phyloP scores from a whole-genome alignment of 92 coral and sea anemone species.

The Siderastrea siderea region DNA sequence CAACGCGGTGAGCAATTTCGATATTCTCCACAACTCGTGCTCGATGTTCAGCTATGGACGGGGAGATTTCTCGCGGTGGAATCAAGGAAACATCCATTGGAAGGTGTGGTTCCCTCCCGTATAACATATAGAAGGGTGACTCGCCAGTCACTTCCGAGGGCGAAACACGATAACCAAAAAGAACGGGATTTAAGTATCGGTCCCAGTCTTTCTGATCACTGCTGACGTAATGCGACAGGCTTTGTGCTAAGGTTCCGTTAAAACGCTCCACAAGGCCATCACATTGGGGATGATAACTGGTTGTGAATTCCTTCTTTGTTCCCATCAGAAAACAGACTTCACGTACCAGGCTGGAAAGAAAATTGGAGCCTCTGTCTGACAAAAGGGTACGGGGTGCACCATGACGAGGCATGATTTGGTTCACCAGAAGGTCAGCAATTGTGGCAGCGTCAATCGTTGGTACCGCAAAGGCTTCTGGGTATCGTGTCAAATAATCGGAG shows the following conservation, averaged over 20 bases:
- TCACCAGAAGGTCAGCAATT: slow-evolving; percentile 35
- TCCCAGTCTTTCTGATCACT: no score
- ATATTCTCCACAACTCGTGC: slow-evolving; percentile 53
- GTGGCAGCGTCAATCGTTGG: slow-evolving; percentile 50
- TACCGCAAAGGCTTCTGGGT: slow-evolving; percentile 66
- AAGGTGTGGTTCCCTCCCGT: neutral
- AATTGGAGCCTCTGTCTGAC: slow-evolving; percentile 55
- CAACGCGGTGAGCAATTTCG: slow-evolving; percentile 50
- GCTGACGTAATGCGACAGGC: no score
- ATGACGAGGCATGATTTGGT: slow-evolving; percentile 48
- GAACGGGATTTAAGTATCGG: no score
- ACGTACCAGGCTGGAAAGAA: slow-evolving; percentile 32
- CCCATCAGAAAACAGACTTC: slow-evolving; percentile 52
- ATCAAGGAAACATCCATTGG: slow-evolving; percentile 1
- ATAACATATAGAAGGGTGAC: neutral
- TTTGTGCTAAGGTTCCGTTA: no score
- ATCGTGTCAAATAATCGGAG: slow-evolving; percentile 28
- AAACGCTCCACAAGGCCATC: no score
- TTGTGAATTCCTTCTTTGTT: slow-evolving; percentile 14
- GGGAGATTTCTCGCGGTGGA: no score
- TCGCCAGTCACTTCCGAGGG: no score
- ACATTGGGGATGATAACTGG: slow-evolving; percentile 1
- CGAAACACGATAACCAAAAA: no score
- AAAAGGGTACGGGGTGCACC: slow-evolving; percentile 52
- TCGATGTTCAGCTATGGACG: slow-evolving; percentile 2